Conservation (phyloP, 2,888 invertebrate species). For the Neoaliturus tenellus region DNA sequence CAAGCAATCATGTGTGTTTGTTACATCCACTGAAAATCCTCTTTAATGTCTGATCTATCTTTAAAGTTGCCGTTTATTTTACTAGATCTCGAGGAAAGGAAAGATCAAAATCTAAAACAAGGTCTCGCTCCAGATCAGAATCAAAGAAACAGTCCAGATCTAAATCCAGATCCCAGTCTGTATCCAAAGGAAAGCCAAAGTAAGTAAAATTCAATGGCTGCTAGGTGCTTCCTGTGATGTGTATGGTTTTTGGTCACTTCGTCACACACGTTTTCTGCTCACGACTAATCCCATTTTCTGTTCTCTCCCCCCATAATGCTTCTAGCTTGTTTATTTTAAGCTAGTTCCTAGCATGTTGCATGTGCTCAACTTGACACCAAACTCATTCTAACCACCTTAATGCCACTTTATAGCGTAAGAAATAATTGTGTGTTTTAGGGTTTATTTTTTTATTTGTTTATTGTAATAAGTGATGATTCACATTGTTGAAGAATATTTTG, state of each 20-base stretch:
- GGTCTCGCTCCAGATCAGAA: conserved; percentile 76
- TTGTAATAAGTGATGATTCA: too few species aligned
- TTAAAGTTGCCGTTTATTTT: conserved; percentile 69
- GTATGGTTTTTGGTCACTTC: not conserved
- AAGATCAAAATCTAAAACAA: conserved; percentile 80
- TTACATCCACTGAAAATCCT: too few species aligned
- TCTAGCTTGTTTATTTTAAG: conserved; percentile 67
- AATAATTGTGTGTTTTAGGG: too few species aligned
- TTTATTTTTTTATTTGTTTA: too few species aligned
- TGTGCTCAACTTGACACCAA: conserved; percentile 74
- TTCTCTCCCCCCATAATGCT: conserved; percentile 72
- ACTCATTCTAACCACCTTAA: conserved; percentile 62
- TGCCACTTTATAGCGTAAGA: too few species aligned
- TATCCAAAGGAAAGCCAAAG: conserved; percentile 71
- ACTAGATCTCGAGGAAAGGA: conserved; percentile 80
- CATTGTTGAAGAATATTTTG: too few species aligned
- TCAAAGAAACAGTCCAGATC: conserved; percentile 72
- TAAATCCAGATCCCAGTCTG: conserved; percentile 75
- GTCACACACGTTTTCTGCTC: not conserved
- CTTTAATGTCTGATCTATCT: not conserved
- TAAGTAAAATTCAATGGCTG: conserved; percentile 69
- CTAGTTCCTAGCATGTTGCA: conserved; percentile 53
- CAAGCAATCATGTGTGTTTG: too few species aligned
- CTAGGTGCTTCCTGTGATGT: not conserved
- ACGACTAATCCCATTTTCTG: conserved; percentile 67